Base-by-base conservation (phyloP, 2,113 vertebrate genomes). In the Nothoprocta perdicaria region DNA sequence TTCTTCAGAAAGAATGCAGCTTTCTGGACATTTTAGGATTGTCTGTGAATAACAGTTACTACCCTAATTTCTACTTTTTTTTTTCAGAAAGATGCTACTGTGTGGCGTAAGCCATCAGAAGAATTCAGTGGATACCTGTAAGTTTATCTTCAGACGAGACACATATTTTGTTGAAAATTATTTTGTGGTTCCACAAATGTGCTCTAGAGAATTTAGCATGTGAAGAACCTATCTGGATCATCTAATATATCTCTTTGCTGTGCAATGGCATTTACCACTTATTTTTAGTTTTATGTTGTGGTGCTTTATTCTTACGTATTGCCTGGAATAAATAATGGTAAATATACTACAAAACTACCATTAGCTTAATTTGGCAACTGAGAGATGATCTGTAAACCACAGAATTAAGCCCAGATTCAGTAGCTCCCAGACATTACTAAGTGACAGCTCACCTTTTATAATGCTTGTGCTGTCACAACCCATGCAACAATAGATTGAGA, bases 111-210 rank as follows among this genome's bases (percentile, higher is more conserved):
- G 86, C 97, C 97, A 4, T 98, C 98, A 38, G 96, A 98, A 75
- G 98, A 98, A 94, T 98, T 99, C 96, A 97, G 77, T 92, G 98
- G 98, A 63, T 98, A 97, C 79, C 98, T 99, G 98, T 99, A 97
- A 98, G 98, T 98, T 79, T 84, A 7, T 16, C 6, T 81, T 35
- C 22, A 71, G 10, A 84, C 13, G 15, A 50, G 18, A 43, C 72
- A 55, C 0, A 9, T 16, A 31, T 69, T 87, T 78, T 88, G 48
- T 48, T 19, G 21, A 43, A 72, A 0, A 9, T 12, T 23, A 66
- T 87, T 78, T 88, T 58, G 69, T 55, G 45, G 26, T 77, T 88
- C 7, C 15, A 53, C 2, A 45, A 6, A 17, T 84, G 22, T 38
- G 6, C 63, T 88, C 45, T 61, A 16, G 65, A 80, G 77, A 79